Evolutionary conservation across 2,797 vertebrate species (phyloP), one percentile per base, ranked within the genome.

Genomic region (Botia almorhae): DNA sequence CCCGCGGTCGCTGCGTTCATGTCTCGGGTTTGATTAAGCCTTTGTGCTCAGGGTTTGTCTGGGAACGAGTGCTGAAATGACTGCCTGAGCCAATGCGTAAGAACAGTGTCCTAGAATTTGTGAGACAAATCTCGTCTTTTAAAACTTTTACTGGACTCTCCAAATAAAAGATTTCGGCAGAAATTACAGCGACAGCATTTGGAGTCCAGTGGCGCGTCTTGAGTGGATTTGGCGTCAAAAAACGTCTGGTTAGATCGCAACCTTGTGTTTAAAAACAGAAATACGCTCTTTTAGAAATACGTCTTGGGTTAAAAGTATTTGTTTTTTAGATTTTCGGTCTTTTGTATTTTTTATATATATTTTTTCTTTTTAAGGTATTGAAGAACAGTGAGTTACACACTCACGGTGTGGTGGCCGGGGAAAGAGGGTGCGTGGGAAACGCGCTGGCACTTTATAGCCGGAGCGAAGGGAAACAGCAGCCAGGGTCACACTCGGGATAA

Each of bases 1-100:
- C 95, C 96, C 39, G 94, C 93, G n/a, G 87, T 90, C 4, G 96
- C 95, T 64, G 96, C 92, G 91, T 96, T 97, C 96, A 98, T 98
- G 82, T 87, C 93, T 89, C 86, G 86, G 83, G 83, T 26, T 78
- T 73, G 77, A 70, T 80, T 71, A 58, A 58, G 58, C 26, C 81
- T 83, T 68, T 56, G 80, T 70, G 1, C 50, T 81, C 81, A 84
- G 83, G 76, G 36, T 70, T 74, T 48, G 64, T 63, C 69, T 64
- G 79, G 53, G 60, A n/a, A 71, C 76, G 71, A 81, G 61, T 78
- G 55, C 48, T 74, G 80, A 56, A 68, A 71, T 64, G 71, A 80
- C 76, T 50, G 33, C 4, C 33, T 33, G 10, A 11, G 43, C 39
- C 39, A 7, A 7, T 43, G 39, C 64, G 64, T 72, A 76, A 69